These are phyloP conservation scores for Callithrix jacchus DNA, from an alignment of 2,113 vertebrate species.

Conservation along the genomic window DNA sequence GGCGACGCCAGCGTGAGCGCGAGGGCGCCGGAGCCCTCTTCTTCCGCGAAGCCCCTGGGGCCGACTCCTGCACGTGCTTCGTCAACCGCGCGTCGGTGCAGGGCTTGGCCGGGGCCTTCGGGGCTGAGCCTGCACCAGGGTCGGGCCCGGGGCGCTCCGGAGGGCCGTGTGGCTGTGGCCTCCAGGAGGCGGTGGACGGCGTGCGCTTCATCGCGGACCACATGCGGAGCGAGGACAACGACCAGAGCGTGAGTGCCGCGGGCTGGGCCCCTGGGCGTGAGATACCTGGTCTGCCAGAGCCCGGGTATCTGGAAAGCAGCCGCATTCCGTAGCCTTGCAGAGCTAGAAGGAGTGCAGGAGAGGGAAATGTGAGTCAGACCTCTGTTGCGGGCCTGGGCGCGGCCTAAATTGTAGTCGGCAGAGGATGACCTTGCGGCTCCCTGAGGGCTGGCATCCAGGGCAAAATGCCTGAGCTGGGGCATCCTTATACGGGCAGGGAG, in stretches of 20 bases:
- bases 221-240: constrained; percentile 96
- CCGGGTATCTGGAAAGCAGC: not conserved
- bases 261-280: accelerated
- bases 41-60: constrained; percentile 74
- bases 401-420: not conserved
- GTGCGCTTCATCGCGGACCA: constrained; percentile 97
- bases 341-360: accelerated
- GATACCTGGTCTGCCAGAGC: not conserved
- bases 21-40: constrained; percentile 26
- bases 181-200: constrained; percentile 94
- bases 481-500: not conserved
- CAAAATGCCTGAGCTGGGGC: not conserved
- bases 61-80: constrained; percentile 89
- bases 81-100: constrained; percentile 89
- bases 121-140: constrained; percentile 57
- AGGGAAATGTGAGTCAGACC: accelerated
- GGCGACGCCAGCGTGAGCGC: constrained; percentile 83
- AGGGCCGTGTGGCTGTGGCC: constrained; percentile 81
- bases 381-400: not conserved
- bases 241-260: constrained; percentile 92
- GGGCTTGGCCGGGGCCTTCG: constrained; percentile 85
- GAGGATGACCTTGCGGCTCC: not conserved
- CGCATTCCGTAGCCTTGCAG: accelerated
- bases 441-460: not conserved
- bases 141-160: constrained; percentile 79